Evolutionary conservation across 2,797 vertebrate species (phyloP).

Genomic region (Huso huso): DNA sequence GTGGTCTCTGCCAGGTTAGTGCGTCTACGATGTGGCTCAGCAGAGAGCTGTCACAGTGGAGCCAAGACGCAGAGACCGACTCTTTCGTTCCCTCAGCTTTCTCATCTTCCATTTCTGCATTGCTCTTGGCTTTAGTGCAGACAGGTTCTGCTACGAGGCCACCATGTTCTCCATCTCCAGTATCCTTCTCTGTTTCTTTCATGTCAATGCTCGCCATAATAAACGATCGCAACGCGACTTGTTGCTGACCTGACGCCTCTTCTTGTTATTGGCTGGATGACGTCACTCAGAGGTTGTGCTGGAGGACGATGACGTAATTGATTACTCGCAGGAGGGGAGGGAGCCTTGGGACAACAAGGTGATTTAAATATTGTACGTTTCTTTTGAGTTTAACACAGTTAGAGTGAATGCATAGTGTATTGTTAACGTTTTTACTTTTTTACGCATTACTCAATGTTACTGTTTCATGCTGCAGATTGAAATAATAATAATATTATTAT

Average conservation of each 20-base stretch:
- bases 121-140: slow-evolving; percentile 2
- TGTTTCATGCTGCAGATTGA: too few species aligned
- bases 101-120: slow-evolving; percentile 17
- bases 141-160: slow-evolving; percentile 7
- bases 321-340: too few species aligned
- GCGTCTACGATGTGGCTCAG: slow-evolving; percentile 43
- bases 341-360: too few species aligned
- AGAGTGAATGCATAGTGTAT: too few species aligned
- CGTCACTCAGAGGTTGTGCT: slow-evolving; percentile 35
- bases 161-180: slow-evolving; percentile 18
- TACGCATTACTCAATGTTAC: too few species aligned
- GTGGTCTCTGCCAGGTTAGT: slow-evolving; percentile 70
- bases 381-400: too few species aligned
- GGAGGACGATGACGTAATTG: slow-evolving; percentile 19
- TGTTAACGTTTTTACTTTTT: too few species aligned
- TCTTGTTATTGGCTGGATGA: slow-evolving; percentile 34
- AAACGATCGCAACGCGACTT: slow-evolving; percentile 20
- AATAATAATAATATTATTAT: too few species aligned
- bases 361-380: too few species aligned
- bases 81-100: slow-evolving; percentile 19
- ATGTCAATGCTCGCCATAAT: slow-evolving; percentile 36
- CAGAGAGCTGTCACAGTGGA: slow-evolving; percentile 18
- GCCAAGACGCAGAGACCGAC: slow-evolving; percentile 10
- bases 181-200: slow-evolving; percentile 22
- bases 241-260: slow-evolving; percentile 27